These are phyloP conservation scores for Acropora yongei DNA, from an alignment of 64 coral and sea anemone genomes.

Conservation along the genomic window DNA sequence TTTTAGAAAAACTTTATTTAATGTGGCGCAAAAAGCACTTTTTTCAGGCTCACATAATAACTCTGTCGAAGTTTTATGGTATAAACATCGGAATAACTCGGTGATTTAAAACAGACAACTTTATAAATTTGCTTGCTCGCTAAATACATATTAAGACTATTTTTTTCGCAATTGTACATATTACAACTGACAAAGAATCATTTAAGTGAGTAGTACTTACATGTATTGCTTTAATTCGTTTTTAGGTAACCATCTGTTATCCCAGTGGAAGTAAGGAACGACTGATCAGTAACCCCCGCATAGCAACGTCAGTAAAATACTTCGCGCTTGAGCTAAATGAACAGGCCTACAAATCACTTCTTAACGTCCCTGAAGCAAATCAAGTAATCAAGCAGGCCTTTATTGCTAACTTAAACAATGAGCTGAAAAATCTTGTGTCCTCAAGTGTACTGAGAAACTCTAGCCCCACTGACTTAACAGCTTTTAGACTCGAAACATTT, in stretches of 20 bases:
- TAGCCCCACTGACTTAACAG: conserved; percentile 6
- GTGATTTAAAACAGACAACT: background rate
- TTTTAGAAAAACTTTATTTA: conserved; percentile 6
- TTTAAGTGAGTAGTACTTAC: background rate
- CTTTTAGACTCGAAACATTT: conserved; percentile 36
- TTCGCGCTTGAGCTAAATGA: conserved; percentile 46
- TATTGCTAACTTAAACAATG: conserved; percentile 30
- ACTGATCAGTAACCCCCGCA: conserved; percentile 11
- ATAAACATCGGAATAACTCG: background rate
- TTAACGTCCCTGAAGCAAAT: conserved; percentile 33
- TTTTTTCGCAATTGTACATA: background rate
- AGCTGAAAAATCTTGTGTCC: conserved; percentile 36
- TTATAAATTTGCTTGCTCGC: background rate
- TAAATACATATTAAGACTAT: background rate
- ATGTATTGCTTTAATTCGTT: conserved; percentile 10
- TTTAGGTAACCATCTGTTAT: conserved; percentile 42
- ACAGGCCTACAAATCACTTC: conserved; percentile 26
- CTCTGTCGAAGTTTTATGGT: background rate
- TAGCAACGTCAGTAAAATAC: conserved; percentile 60
- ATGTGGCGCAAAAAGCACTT: background rate
- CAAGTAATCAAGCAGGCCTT: conserved; percentile 32
- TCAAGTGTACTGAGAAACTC: conserved; percentile 39
- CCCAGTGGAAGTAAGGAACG: conserved; percentile 35
- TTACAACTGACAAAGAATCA: background rate
- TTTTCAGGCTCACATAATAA: background rate